A percentile compares a stretch with the other conserved stretches of the same genome.
phyloP scores from a whole-genome alignment of 2,113 vertebrate species.

The Platanista minor region DNA sequence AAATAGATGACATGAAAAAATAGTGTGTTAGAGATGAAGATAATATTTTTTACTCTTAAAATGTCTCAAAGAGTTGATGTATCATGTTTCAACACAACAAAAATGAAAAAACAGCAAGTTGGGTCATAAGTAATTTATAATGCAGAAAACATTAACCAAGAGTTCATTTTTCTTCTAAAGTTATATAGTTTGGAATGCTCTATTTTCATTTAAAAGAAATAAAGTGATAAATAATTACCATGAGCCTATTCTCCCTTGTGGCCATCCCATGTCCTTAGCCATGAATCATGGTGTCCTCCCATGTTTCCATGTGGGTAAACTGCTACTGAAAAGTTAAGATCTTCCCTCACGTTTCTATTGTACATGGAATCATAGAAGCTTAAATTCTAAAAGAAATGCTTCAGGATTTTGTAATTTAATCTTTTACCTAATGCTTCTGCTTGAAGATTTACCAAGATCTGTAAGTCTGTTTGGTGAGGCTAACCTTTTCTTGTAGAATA shows the following conservation, averaged over 20 bases:
- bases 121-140: conserved; percentile 17
- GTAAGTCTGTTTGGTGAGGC: not conserved
- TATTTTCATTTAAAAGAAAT: not conserved
- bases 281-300: not conserved
- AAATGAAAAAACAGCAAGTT: not conserved
- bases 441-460: not conserved
- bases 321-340: not conserved
- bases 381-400: not conserved
- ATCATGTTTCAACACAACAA: not conserved
- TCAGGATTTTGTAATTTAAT: not conserved
- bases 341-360: not conserved
- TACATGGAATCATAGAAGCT: not conserved
- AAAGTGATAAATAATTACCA: not conserved
- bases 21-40: not conserved
- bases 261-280: not conserved
- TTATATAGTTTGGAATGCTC: not conserved
- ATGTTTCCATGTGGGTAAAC: not conserved
- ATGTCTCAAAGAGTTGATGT: not conserved
- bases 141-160: not conserved
- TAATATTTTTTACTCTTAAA: not conserved
- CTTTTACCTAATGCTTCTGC: not conserved
- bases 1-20: not conserved
- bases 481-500: not conserved
- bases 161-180: not conserved
- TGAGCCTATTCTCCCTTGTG: not conserved